Evolutionary conservation across 2,113 vertebrate species (phyloP).

Genomic region (Calidris pygmaea): DNA sequence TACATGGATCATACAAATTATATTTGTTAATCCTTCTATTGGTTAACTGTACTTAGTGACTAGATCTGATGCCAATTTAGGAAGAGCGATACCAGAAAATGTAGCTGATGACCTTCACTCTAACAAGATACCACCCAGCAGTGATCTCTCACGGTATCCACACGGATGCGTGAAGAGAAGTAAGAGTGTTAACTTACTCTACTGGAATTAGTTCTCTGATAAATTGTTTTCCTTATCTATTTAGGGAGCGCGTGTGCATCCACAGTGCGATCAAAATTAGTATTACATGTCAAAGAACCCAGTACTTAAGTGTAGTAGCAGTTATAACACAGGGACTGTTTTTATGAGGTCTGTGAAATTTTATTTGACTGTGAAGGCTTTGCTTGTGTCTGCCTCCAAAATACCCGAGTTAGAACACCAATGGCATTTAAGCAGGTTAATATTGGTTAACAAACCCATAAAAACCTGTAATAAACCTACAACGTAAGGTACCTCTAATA

Average conservation of each 20-base stretch:
- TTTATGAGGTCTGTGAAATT: background rate
- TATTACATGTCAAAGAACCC: background rate
- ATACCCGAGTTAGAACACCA: background rate
- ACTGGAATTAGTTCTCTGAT: background rate
- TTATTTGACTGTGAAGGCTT: background rate
- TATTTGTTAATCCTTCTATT: background rate
- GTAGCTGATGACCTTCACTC: background rate
- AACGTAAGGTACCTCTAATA: background rate
- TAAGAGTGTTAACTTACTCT: background rate
- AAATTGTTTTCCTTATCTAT: background rate
- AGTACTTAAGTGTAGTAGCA: background rate
- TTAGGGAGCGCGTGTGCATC: background rate
- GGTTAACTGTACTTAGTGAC: background rate
- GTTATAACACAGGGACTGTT: background rate
- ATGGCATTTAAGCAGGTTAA: background rate
- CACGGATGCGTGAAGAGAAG: background rate
- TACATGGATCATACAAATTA: background rate
- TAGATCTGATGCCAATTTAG: background rate
- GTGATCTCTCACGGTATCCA: background rate
- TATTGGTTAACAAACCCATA: background rate
- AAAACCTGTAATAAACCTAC: background rate
- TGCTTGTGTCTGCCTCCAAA: background rate
- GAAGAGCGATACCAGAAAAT: background rate
- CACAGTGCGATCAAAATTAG: background rate
- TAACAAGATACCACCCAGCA: background rate